Evolutionary conservation across 2,113 vertebrate genomes (phyloP).

Genomic region (Gobiocypris rarus): DNA sequence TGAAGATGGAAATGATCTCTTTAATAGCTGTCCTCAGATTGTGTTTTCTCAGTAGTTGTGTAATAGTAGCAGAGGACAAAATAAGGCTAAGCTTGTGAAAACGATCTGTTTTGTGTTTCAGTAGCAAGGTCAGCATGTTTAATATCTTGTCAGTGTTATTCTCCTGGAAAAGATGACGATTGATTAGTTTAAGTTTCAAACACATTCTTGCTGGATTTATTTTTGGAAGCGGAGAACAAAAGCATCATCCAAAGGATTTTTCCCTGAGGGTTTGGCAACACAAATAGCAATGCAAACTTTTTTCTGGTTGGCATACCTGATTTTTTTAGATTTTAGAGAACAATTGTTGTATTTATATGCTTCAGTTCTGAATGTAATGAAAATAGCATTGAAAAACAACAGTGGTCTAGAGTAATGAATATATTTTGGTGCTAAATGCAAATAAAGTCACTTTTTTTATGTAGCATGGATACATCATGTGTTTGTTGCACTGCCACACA

Average conservation of each 20-base stretch:
- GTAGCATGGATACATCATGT: neutral
- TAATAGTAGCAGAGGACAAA: neutral
- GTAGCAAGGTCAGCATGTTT: neutral
- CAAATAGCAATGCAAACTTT: conserved; percentile 4
- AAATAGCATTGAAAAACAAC: neutral
- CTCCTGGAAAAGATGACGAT: no score
- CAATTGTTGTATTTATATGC: neutral
- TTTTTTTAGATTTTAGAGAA: conserved; percentile 13
- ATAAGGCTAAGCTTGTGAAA: neutral
- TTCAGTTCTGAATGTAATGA: neutral
- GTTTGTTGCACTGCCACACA: neutral
- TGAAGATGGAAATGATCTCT: neutral
- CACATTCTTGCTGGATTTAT: neutral
- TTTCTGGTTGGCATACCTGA: neutral
- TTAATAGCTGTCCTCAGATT: neutral
- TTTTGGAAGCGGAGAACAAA: neutral
- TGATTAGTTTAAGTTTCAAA: conserved; percentile 8
- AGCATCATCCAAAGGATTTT: neutral
- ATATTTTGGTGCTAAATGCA: neutral
- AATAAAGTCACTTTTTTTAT: neutral
- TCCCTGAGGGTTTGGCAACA: neutral
- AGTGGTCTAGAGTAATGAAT: neutral
- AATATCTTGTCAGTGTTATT: neutral
- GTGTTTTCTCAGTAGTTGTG: neutral
- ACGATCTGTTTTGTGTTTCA: neutral